Conservation (phyloP, 1,140 invertebrate species). For the Eumaeus atala region DNA sequence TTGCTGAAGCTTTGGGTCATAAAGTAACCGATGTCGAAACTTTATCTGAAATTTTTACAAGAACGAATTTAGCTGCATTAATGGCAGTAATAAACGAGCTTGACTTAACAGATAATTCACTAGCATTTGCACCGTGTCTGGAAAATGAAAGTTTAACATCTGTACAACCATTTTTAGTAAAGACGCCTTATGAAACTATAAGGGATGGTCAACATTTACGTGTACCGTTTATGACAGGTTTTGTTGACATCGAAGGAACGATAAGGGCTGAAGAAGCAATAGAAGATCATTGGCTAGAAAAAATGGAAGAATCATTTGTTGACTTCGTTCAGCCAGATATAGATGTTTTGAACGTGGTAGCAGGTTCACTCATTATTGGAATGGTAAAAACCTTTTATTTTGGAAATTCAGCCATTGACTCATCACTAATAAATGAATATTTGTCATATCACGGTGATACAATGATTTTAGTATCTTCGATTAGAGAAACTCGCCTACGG, state of each 20-base stretch:
- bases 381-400: conserved; percentile 48
- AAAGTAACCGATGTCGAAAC: conserved; percentile 33
- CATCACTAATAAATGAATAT: conserved; percentile 31
- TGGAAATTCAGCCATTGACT: conserved; percentile 26
- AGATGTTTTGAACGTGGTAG: conserved; percentile 32
- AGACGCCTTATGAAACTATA: conserved; percentile 48
- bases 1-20: conserved; percentile 55
- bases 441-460: conserved; percentile 54
- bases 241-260: conserved; percentile 62
- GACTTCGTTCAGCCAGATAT: conserved; percentile 56
- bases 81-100: conserved; percentile 59
- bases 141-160: conserved; percentile 41
- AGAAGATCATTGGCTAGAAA: conserved; percentile 41
- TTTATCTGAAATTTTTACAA: conserved; percentile 46
- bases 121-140: conserved; percentile 57
- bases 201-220: conserved; percentile 33
- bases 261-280: conserved; percentile 44
- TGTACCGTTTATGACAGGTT: conserved; percentile 56
- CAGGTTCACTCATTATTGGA: conserved; percentile 27
- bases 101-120: conserved; percentile 48
- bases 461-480: conserved; percentile 52
- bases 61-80: conserved; percentile 47
- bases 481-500: conserved; percentile 48
- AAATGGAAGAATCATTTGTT: conserved; percentile 46
- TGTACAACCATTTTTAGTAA: conserved; percentile 39